Conservation (phyloP, 2,113 vertebrate species). For the Neotoma lepida region DNA sequence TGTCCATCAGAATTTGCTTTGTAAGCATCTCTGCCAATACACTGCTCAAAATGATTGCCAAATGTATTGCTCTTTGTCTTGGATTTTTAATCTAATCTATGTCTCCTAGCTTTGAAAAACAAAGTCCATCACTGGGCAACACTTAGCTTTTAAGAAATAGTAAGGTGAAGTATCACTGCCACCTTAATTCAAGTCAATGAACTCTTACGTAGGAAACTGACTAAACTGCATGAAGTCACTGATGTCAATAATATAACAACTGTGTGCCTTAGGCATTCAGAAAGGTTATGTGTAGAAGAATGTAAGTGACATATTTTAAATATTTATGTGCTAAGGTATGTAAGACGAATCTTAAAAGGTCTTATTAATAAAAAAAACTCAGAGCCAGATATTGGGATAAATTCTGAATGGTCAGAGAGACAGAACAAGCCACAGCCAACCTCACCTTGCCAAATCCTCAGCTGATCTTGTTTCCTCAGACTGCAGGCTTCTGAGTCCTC, state of each 20-base stretch:
- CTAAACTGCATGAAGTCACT: background rate
- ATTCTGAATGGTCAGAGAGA: too few relatives aligned
- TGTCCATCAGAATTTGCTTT: background rate
- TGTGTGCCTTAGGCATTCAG: background rate
- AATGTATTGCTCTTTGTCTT: conserved; percentile 1
- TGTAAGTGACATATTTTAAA: background rate
- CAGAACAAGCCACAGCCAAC: too few relatives aligned
- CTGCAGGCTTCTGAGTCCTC: too few relatives aligned
- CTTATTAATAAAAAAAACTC: too few relatives aligned
- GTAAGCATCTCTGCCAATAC: background rate
- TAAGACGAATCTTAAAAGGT: too few relatives aligned
- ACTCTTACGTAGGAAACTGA: background rate
- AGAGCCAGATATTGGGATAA: too few relatives aligned
- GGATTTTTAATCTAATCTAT: background rate
- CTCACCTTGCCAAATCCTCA: too few relatives aligned
- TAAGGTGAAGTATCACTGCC: background rate
- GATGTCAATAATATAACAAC: background rate
- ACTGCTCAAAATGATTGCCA: background rate
- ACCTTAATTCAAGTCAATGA: background rate
- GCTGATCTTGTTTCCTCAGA: too few relatives aligned
- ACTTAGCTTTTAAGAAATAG: conserved; percentile 12
- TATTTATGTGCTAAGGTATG: background rate
- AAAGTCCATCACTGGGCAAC: background rate
- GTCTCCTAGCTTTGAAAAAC: conserved; percentile 40
- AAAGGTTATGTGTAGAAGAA: background rate